A percentile compares a stretch with the other conserved stretches of the same genome.
Evolutionary conservation across 2,888 invertebrate species (phyloP).

Genomic region (Callimorpha dominula): DNA sequence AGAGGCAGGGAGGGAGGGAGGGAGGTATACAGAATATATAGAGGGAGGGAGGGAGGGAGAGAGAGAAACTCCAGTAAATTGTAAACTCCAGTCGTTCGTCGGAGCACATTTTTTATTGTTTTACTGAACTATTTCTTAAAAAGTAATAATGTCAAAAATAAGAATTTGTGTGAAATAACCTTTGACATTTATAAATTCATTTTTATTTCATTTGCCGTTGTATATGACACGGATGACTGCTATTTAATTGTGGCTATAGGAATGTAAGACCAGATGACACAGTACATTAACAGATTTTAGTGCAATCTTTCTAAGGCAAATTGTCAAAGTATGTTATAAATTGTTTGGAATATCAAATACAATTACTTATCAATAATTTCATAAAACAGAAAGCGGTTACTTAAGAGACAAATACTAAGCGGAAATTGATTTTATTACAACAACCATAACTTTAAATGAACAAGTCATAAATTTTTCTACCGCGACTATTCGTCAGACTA

Average conservation of each 20-base stretch:
- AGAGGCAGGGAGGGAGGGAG: no score
- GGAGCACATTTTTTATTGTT: no score
- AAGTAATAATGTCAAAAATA: background rate
- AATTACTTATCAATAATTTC: background rate
- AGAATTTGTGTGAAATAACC: background rate
- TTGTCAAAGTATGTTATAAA: background rate
- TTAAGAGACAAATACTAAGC: constrained; percentile 4
- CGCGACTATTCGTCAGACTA: constrained; percentile 36
- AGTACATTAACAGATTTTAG: background rate
- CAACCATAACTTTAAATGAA: constrained; percentile 1
- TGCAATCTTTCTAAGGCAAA: background rate
- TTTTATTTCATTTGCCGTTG: background rate
- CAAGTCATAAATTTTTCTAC: constrained; percentile 39
- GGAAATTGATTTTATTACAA: constrained; percentile 17
- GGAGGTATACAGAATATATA: no score
- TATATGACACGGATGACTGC: background rate
- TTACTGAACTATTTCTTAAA: no score
- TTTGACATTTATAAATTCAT: background rate
- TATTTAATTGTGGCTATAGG: background rate
- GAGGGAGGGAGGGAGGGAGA: no score
- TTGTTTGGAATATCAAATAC: background rate
- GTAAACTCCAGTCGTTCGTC: no score
- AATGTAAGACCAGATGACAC: background rate
- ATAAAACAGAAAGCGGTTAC: background rate
- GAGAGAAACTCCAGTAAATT: no score